Evolutionary conservation across 2,888 invertebrate species (phyloP), one percentile per base, ranked within the genome.

Genomic region (Trisateles emortualis): DNA sequence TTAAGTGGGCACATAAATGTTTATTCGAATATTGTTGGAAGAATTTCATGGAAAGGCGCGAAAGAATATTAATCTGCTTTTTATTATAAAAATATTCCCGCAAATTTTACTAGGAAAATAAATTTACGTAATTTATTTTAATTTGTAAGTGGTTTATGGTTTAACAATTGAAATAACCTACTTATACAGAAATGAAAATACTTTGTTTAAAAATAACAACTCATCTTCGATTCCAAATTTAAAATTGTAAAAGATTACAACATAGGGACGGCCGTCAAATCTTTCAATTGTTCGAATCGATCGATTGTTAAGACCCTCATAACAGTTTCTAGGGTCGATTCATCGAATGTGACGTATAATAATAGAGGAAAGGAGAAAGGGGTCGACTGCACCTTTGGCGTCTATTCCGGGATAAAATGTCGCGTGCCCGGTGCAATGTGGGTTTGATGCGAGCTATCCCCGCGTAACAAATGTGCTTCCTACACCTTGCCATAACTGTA

Each of bases 341-440:
- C 68, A 79, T 78, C 70, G 80, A 78, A 76, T 78, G 74, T 75
- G 72, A 70, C 63, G 70, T 67, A 61, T 76, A 76, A 82, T 81
- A 83, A 84, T 83, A 84, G 74, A 67, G 60, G 62, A 70, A 67
- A 77, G 73, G 80, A 87, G 88, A 88, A 89, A 88, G 86, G 88
- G 90, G 85, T 85, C 71, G 72, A 44, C 58, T 76, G 87, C 88
- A 88, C 90, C 88, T 90, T 90, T 81, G 60, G 53, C 68, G 50
- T 67, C 64, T 72, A 63, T 72, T 72, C 72, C 72, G 76, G 80
- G 73, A 65, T 62, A 72, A 71, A 64, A 76, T 82, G 88, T 87
- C 89, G 86, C 88, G 88, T 87, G 89, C 86, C 79, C 61, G 71
- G 72, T 72, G 73, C 68, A 63, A 67, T 50, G 59, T 58, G 66